Evolutionary conservation across 2,113 vertebrate genomes (phyloP), one percentile per base, ranked within the genome.

Genomic region (Thunnus thynnus): DNA sequence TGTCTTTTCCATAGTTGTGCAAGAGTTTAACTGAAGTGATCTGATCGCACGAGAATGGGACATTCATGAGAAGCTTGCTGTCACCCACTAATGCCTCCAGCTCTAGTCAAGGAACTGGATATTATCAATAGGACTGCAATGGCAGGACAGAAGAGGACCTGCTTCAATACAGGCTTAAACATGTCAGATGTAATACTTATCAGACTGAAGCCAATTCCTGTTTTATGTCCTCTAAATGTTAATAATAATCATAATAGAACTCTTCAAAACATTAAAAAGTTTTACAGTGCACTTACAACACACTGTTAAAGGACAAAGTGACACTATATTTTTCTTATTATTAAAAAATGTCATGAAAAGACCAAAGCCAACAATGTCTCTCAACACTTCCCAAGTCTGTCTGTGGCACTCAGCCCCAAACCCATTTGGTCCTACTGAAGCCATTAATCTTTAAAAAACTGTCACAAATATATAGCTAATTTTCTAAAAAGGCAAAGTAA

Each of bases 1-100:
- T 69, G 62, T 81, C 61, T 73, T 91, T 89, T 91, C 82, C 85
- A 82, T 18, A 65, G 58, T 78, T 91, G 89, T 75, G 67, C 84
- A 91, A 88, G 41, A 78, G 69, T 84, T 88, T 86, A 86, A 83
- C 67, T 76, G 76, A 63, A 86, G 62, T 12, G 41, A 64, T 87
- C 55, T 62, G 75, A 82, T 83, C 56, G 56, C 80, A 81, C 48
- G 72, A 83, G 78, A 79, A 76, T 22, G 52, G 65, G 68, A 70
- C 80, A 72, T 57, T 74, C 76, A 78, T 58, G 47, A 57, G 68
- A 80, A 77, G 52, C 58, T 55, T 64, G 56, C 71, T 77, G 85
- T 87, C 83, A 83, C 82, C 78, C 72, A 64, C 65, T 78, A 79
- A 83, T 82, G 61, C 70, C 61, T 84, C 63, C 76, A 79, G 84